Base-by-base conservation (phyloP, 2,113 vertebrate genomes). In the Accipiter cooperii region DNA sequence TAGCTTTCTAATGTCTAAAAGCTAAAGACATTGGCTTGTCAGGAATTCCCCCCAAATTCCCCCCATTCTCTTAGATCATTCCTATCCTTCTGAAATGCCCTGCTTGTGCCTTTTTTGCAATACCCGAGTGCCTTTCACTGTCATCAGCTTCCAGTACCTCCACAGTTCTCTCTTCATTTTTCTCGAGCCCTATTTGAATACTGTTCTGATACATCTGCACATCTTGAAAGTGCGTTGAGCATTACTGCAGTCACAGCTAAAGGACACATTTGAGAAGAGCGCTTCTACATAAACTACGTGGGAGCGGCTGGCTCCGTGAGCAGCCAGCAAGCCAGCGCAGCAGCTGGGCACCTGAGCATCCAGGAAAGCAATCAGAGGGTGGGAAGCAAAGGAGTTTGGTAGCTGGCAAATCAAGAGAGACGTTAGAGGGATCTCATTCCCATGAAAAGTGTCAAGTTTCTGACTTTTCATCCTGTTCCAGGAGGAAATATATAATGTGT, bases 301-400 rank as follows among this genome's bases (percentile, higher is more conserved):
- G 11, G 70, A 96, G 65, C 84, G 95, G 83, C 80, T 96, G 86
- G 63, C 15, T 86, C 25, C 46, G 90, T 0, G 0, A 90, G 70
- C 90, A 94, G 74, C 65, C 70, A 89, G 52, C 64, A 66, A 90
- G 58, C 40, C 91, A 90, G 71, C 2, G 0, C 2, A 1, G 86
- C 86, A 96, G 63, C 86, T 93, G 90, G 71, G 68, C 66, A 92
- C 81, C 49, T 46, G 64, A 58, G 28, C 61, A 63, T 82, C 70
- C 82, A 90, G 57, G 60, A 87, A 75, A 78, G 42, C 77, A 87
- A 40, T n/a, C 76, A 52, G 38, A 68, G 61, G 22, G 40, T 78
- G 65, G 73, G 47, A 75, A 94, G 29, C 2, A 78, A 91, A 87
- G 29, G 73, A 92, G 12, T 47, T 57, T 68, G 77, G 70, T 81